Conservation (phyloP, 1,140 invertebrate genomes). For the Drosophila littoralis region DNA sequence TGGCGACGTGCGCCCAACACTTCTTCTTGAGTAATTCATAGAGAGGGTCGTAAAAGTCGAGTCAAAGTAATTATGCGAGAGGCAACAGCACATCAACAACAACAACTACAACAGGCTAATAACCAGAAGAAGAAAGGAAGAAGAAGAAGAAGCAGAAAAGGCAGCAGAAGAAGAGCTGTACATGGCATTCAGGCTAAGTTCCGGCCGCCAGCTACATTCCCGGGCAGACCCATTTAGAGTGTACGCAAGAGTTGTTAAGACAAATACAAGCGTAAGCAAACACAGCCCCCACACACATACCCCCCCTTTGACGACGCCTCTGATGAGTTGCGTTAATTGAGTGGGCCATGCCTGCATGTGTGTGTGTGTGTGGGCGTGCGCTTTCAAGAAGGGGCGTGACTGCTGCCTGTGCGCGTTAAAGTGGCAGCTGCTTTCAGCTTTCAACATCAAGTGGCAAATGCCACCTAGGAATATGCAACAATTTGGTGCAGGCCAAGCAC, state of each 20-base stretch:
- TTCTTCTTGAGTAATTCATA: constrained; percentile 81
- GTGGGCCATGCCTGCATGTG: constrained; percentile 50
- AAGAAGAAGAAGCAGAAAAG: background rate
- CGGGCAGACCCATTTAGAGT: constrained; percentile 64
- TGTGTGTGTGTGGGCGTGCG: constrained; percentile 8
- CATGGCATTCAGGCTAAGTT: constrained; percentile 26
- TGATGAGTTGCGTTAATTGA: constrained; percentile 76
- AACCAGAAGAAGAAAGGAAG: constrained; percentile 20
- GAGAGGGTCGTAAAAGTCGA: constrained; percentile 79
- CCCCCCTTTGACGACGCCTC: constrained; percentile 19
- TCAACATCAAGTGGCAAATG: constrained; percentile 57
- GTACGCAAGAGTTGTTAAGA: constrained; percentile 75
- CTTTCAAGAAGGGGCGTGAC: constrained; percentile 39
- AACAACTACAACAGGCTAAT: constrained; percentile 10
- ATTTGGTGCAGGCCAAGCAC: constrained; percentile 53
- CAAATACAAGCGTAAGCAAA: constrained; percentile 61
- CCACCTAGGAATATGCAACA: constrained; percentile 65
- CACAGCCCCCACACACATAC: constrained; percentile 1
- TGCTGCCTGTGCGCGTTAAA: constrained; percentile 57
- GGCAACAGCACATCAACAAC: constrained; percentile 22
- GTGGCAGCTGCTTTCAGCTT: constrained; percentile 59
- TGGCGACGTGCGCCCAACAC: constrained; percentile 72
- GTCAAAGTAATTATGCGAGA: constrained; percentile 80
- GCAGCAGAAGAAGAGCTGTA: background rate
- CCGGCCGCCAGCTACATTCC: constrained; percentile 27